These are phyloP conservation scores for Eupithecia centaureata DNA, from an alignment of 2,888 invertebrate species.

Conservation along the genomic window DNA sequence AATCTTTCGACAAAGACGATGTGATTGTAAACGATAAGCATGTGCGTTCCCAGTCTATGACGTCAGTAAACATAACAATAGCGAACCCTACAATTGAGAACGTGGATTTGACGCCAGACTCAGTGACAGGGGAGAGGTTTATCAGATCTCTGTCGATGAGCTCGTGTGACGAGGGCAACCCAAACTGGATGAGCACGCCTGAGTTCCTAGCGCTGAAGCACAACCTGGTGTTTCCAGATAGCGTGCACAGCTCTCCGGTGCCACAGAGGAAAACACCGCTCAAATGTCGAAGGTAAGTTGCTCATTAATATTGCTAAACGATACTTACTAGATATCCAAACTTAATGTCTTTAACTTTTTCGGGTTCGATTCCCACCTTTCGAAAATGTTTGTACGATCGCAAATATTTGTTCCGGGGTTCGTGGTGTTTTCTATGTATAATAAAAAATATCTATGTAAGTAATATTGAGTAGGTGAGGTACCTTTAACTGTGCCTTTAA, in stretches of 20 bases:
- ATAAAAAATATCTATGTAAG: too few relatives aligned
- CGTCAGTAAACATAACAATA: constrained; percentile 87
- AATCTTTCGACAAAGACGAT: constrained; percentile 69
- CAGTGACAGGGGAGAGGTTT: constrained; percentile 83
- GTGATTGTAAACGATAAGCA: constrained; percentile 73
- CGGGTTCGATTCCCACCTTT: too few relatives aligned
- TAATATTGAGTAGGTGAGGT: too few relatives aligned
- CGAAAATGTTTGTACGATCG: too few relatives aligned
- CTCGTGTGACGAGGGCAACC: constrained; percentile 88
- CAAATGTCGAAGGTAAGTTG: constrained; percentile 84
- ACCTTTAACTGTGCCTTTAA: too few relatives aligned
- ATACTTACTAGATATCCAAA: too few relatives aligned
- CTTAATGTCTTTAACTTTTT: neutral
- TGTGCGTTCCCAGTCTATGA: constrained; percentile 84
- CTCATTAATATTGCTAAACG: neutral
- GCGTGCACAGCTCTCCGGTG: constrained; percentile 90
- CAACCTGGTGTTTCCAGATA: constrained; percentile 91
- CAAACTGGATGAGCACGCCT: constrained; percentile 92
- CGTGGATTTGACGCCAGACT: constrained; percentile 86
- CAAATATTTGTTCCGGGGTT: too few relatives aligned
- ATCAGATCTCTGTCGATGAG: constrained; percentile 86
- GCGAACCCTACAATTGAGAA: constrained; percentile 90
- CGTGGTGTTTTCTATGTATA: too few relatives aligned
- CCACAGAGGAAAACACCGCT: constrained; percentile 85
- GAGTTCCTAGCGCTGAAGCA: constrained; percentile 91